Evolutionary conservation across 2,797 vertebrate species (phyloP).

Genomic region (Phrynocephalus vlangalii): DNA sequence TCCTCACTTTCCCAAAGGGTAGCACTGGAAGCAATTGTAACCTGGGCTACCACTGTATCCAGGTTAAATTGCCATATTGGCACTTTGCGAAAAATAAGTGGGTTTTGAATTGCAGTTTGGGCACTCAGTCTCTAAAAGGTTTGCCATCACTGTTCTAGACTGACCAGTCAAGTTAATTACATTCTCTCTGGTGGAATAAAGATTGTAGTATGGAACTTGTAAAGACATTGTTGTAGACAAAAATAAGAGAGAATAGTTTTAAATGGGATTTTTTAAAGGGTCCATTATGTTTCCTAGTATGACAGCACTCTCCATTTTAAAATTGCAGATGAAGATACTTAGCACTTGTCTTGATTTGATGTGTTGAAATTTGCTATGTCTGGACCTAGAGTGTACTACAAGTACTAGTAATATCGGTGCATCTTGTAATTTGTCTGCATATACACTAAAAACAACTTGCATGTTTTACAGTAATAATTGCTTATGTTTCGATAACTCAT

Average conservation of each 20-base stretch:
- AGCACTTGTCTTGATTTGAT: not conserved
- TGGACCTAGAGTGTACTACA: not conserved
- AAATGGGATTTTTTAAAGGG: not conserved
- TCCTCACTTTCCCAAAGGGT: too few relatives aligned
- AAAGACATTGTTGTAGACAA: not conserved
- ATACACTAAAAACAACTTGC: not conserved
- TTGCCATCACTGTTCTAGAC: not conserved
- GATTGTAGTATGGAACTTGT: not conserved
- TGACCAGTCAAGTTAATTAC: not conserved
- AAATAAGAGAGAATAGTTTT: not conserved
- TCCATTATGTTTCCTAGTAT: not conserved
- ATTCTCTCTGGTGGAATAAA: not conserved
- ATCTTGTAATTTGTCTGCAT: not conserved
- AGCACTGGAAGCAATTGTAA: too few relatives aligned
- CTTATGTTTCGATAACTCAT: conserved; percentile 11
- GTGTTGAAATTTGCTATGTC: not conserved
- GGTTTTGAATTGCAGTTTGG: too few relatives aligned
- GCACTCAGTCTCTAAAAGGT: too few relatives aligned
- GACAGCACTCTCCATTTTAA: not conserved
- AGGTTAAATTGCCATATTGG: too few relatives aligned
- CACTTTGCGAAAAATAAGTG: too few relatives aligned
- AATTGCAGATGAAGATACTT: not conserved
- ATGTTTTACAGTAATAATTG: conserved; percentile 17
- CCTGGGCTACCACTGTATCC: too few relatives aligned
- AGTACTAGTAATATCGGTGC: not conserved